phyloP scores from a whole-genome alignment of 2,113 vertebrate species.

The Leucosticte australis region DNA sequence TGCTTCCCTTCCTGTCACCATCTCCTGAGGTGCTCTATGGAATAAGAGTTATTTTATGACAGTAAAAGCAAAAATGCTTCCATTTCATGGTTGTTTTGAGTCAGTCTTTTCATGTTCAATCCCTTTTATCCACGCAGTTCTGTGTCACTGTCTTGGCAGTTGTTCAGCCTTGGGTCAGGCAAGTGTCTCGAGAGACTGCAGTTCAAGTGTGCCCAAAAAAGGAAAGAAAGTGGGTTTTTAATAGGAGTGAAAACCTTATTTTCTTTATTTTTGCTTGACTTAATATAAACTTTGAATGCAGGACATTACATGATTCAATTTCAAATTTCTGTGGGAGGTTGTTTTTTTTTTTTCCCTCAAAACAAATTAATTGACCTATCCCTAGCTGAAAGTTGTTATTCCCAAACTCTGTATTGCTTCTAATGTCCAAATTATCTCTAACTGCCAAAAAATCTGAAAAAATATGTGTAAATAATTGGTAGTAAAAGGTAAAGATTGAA shows the following conservation, averaged over 20 bases:
- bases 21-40: conserved; percentile 16
- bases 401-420: background rate
- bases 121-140: conserved; percentile 47
- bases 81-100: conserved; percentile 56
- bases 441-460: too few species aligned
- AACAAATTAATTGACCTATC: background rate
- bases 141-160: conserved; percentile 58
- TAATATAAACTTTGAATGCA: background rate
- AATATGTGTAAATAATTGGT: background rate
- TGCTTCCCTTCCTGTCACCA: conserved; percentile 2
- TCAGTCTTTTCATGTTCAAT: conserved; percentile 55
- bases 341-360: background rate
- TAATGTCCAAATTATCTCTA: background rate
- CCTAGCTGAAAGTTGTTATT: background rate
- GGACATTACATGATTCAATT: background rate
- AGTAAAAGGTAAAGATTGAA: background rate
- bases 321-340: background rate
- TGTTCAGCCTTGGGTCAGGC: conserved; percentile 36
- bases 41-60: conserved; percentile 27
- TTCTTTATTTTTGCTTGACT: background rate
- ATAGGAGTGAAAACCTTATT: background rate
- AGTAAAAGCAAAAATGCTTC: conserved; percentile 48
- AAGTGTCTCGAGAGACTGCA: background rate
- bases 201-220: conserved; percentile 1
- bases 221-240: background rate